These are phyloP conservation scores for Stegophylla sp. DNA, from an alignment of 2,888 invertebrate genomes.

Conservation along the genomic window DNA sequence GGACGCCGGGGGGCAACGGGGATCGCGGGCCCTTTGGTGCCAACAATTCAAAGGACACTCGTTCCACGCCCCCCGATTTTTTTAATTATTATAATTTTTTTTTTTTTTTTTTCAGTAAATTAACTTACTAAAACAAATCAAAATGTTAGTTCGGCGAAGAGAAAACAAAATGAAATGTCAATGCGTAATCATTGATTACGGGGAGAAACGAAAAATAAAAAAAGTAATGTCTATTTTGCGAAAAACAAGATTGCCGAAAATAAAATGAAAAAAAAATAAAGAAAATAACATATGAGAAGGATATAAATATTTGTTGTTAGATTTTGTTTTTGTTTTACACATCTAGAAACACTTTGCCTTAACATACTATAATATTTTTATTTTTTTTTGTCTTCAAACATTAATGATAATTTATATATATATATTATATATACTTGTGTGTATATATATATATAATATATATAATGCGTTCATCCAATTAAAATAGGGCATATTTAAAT, in stretches of 20 bases:
- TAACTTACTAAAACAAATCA: conserved; percentile 4
- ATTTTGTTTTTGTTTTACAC: conserved; percentile 43
- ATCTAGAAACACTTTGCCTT: conserved; percentile 57
- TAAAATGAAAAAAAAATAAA: neutral
- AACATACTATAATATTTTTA: conserved; percentile 47
- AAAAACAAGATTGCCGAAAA: conserved; percentile 12
- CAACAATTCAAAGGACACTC: conserved; percentile 56
- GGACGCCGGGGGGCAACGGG: conserved; percentile 46
- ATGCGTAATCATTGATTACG: neutral
- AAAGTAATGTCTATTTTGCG: neutral
- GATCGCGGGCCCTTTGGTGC: conserved; percentile 55
- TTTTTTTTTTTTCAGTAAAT: too few relatives aligned
- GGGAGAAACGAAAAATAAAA: conserved; percentile 1
- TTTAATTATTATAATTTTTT: too few relatives aligned
- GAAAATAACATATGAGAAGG: neutral
- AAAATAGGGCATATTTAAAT: conserved; percentile 49
- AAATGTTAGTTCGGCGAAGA: neutral
- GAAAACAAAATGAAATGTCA: neutral
- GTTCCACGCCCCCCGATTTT: conserved; percentile 52
- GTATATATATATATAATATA: too few relatives aligned
- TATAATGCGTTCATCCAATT: conserved; percentile 49
- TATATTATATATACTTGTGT: too few relatives aligned
- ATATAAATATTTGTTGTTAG: conserved; percentile 12
- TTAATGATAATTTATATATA: conserved; percentile 49
- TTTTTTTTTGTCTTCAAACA: conserved; percentile 50